Evolutionary conservation across 2,888 invertebrate species (phyloP), one percentile per base, ranked within the genome.

Genomic region (Cyclophora punctaria): DNA sequence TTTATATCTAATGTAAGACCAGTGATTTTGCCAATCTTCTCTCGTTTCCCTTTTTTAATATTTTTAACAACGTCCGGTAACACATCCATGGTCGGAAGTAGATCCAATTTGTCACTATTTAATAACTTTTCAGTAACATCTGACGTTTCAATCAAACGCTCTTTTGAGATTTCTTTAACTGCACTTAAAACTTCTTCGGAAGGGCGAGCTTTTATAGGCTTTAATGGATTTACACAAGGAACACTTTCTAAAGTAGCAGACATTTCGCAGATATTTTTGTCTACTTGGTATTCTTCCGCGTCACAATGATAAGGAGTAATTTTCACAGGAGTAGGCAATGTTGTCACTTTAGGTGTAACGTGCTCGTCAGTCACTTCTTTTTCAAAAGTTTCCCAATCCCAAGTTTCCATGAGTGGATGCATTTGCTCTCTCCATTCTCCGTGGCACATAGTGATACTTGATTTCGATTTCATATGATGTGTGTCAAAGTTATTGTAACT

Each of bases 341-440:
- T 70, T 35, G 80, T 82, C 6, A 77, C 72, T 72, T 80, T 76
- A n/a, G 90, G 85, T 34, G 88, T 65, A 41, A 82, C 83, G 51
- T 88, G 85, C 7, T 90, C 88, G 52, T 84, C 80, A 52, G 77
- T 83, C 2, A 87, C 80, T 65, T 92, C 91, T 64, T 90, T 90
- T 72, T 92, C 92, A 71, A 92, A 90, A 54, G 87, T 84, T 59
- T 91, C 90, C 91, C 91, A 92, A 65, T 93, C 91, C 81, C 92
- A 90, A 2, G 90, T 88, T 64, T 91, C 91, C 52, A 92, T 89
- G 35, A 92, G 76, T 4, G 92, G 91, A 64, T 92, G 91, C 56
- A 91, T 85, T 64, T 92, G 88, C 63, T 92, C 92, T 54, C 90
- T 90, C 90, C 91, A 92, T 55, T 90, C 90, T 3, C 86, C 87